Base-by-base conservation (phyloP, 2,888 invertebrate species). In the Anthrax anthrax region DNA sequence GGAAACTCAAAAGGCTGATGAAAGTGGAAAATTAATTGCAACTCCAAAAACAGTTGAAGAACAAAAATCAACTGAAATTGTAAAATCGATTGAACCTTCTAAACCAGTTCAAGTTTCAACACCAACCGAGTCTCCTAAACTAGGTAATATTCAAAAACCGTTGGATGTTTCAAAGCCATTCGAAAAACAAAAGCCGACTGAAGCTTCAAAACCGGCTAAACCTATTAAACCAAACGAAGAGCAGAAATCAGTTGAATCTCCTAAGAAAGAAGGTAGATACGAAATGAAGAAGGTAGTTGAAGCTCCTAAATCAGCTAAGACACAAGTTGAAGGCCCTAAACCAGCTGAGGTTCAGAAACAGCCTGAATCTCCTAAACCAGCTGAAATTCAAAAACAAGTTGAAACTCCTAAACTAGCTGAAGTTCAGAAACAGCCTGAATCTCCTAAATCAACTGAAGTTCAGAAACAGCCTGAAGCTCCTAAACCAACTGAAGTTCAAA, bases 131-230 rank as follows among this genome's bases (percentile, higher is more conserved):
- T 5, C 39, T n/a, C 3, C 39, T 6, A 42, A 42, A 41, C n/a
- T 38, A 34, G 39, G 23, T 18, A 46, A 49, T 27, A 2, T 37
- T 19, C 2, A 43, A 12, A 51, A 47, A 32, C 39, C 44, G 37
- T 18, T 16, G 13, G 48, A 39, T 13, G 34, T 14, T 18, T 23
- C 42, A 3, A 63, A 89, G 91, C 34, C 94, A 94, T 67, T 89
- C 95, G 90, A 74, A 95, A 58, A 94, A 94, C 18, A 88, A 88
- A 52, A 94, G 95, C 72, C 92, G 92, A 66, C 87, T 94, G 90
- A 74, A 92, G 58, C 62, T 72, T 94, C 58, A 90, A 85, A 68
- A 92, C 94, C 66, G 92, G 18, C 85, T 88, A 13, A 94, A 92
- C 63, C 88, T 87, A 57, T 38, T 14, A 47, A 49, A 46, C 27